These are phyloP conservation scores for Poeciliopsis retropinna DNA, from an alignment of 2,113 vertebrate genomes.

Conservation along the genomic window DNA sequence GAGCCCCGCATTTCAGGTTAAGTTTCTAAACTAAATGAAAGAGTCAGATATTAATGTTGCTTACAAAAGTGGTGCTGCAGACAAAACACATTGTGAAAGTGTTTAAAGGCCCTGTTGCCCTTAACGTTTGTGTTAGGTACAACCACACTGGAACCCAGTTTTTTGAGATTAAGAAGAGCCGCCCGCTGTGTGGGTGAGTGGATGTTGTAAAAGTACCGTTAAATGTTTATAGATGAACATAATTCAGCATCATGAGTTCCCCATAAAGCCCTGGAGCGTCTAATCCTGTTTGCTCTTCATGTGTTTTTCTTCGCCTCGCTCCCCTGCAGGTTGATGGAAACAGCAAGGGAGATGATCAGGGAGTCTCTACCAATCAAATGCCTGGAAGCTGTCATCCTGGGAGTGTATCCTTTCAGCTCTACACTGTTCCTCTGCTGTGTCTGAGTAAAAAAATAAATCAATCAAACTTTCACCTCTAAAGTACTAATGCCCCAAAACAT, in stretches of 20 bases:
- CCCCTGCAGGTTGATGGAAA: constrained; percentile 91
- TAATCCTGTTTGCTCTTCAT: background rate
- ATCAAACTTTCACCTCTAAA: constrained; percentile 42
- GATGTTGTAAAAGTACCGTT: background rate
- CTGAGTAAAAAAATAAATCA: constrained; percentile 41
- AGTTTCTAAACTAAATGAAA: background rate
- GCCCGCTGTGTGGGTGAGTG: constrained; percentile 93
- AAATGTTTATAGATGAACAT: background rate
- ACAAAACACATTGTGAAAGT: no score
- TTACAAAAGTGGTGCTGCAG: background rate
- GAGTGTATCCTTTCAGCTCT: constrained; percentile 93
- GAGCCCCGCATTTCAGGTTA: background rate
- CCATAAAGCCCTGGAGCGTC: background rate
- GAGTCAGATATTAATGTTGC: background rate
- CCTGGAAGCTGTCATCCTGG: constrained; percentile 97
- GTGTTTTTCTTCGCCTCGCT: background rate
- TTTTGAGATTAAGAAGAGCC: constrained; percentile 96
- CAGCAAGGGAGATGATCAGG: constrained; percentile 92
- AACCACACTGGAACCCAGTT: constrained; percentile 99
- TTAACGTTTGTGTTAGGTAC: constrained; percentile 87
- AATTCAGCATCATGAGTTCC: no score
- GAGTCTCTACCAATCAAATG: constrained; percentile 99
- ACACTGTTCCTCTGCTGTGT: constrained; percentile 38
- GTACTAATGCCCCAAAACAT: constrained; percentile 19
- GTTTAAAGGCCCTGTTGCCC: constrained; percentile 22